These are phyloP conservation scores for Plebejus melissa DNA, from an alignment of 2,888 invertebrate species.

Conservation along the genomic window DNA sequence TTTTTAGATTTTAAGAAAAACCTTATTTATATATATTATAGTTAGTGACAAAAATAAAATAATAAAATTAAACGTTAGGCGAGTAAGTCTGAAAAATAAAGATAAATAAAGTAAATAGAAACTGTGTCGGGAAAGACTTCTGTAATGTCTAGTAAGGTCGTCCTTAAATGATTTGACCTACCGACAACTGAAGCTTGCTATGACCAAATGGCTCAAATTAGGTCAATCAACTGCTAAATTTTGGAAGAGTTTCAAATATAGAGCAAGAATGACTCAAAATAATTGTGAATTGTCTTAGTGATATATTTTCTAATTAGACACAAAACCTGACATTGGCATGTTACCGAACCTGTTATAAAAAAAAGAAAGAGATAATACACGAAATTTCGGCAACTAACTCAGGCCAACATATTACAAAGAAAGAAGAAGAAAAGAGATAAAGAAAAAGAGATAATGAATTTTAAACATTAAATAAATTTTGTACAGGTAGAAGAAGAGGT, in stretches of 20 bases:
- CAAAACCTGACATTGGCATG: background rate
- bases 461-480: background rate
- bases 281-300: background rate
- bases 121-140: slow-evolving; percentile 17
- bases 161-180: slow-evolving; percentile 25
- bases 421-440: background rate
- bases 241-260: background rate
- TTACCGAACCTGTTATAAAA: too few relatives aligned
- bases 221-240: slow-evolving; percentile 22
- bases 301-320: background rate
- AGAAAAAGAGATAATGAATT: background rate
- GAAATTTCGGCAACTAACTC: too few relatives aligned
- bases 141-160: slow-evolving; percentile 15
- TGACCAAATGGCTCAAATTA: slow-evolving; percentile 13
- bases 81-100: background rate
- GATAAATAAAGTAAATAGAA: background rate
- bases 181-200: slow-evolving; percentile 16
- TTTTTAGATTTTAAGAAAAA: background rate
- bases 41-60: background rate
- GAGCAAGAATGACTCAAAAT: background rate
- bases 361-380: too few relatives aligned
- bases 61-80: background rate
- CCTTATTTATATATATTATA: background rate
- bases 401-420: too few relatives aligned
- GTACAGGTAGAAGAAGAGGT: background rate